Evolutionary conservation across 2,888 invertebrate genomes (phyloP).

Genomic region (Blastobasis lacticolella): DNA sequence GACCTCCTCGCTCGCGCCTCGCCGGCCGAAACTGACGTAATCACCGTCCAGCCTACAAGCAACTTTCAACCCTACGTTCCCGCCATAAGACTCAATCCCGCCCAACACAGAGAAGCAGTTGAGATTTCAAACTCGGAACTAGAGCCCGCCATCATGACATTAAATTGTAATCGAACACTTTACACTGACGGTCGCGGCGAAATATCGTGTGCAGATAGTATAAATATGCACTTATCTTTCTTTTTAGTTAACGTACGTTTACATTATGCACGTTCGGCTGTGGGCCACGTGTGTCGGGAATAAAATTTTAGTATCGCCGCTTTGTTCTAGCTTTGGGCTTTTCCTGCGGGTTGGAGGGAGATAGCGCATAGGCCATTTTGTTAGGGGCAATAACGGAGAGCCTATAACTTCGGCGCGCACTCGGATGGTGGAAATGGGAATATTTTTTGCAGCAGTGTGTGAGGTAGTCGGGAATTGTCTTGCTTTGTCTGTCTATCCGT

Average conservation of each 20-base stretch:
- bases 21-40: conserved; percentile 21
- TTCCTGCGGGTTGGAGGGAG: conserved; percentile 39
- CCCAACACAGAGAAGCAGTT: conserved; percentile 17
- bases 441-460: conserved; percentile 46
- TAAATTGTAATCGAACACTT: conserved; percentile 74
- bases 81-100: conserved; percentile 22
- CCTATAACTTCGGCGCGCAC: conserved; percentile 47
- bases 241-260: conserved; percentile 68
- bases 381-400: conserved; percentile 50
- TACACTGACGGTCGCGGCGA: conserved; percentile 63
- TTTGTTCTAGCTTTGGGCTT: conserved; percentile 51
- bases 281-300: conserved; percentile 65
- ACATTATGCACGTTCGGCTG: conserved; percentile 61
- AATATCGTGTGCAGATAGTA: conserved; percentile 65
- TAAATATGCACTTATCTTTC: conserved; percentile 73
- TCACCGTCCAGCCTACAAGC: conserved; percentile 2
- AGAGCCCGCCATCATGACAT: conserved; percentile 55
- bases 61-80: conserved; percentile 14
- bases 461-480: conserved; percentile 29
- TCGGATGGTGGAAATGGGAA: conserved; percentile 38
- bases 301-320: conserved; percentile 69
- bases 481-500: conserved; percentile 29
- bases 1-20: conserved; percentile 35
- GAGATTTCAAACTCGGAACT: conserved; percentile 52
- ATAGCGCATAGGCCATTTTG: conserved; percentile 46